These are phyloP conservation scores for Synodontis membranacea DNA, from an alignment of 2,113 vertebrate genomes.

Conservation along the genomic window DNA sequence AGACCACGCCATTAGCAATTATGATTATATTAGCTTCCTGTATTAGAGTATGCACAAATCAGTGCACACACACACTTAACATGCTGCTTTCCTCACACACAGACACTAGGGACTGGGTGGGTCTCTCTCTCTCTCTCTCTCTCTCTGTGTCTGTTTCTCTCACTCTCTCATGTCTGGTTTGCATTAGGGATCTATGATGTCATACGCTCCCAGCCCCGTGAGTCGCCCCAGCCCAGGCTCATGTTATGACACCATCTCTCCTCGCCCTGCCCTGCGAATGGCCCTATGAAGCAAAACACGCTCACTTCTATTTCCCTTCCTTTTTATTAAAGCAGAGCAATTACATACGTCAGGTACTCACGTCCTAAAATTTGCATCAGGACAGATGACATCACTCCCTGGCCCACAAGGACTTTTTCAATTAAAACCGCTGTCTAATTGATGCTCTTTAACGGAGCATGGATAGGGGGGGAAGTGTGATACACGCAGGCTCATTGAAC, in stretches of 20 bases:
- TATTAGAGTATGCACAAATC: neutral
- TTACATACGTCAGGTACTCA: neutral
- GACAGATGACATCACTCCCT: neutral
- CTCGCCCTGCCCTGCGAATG: neutral
- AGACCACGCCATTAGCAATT: neutral
- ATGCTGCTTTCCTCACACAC: neutral
- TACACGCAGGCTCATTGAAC: neutral
- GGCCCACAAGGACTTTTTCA: neutral
- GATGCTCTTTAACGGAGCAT: neutral
- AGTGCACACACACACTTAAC: neutral
- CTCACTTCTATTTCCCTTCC: neutral
- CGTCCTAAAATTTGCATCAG: neutral
- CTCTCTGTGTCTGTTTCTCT: neutral
- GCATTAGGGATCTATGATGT: constrained; percentile 51
- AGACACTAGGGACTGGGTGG: neutral
- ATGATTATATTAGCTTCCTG: neutral
- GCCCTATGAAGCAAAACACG: constrained; percentile 26
- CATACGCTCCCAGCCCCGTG: constrained; percentile 36
- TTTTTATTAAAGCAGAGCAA: neutral
- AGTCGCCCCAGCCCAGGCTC: constrained; percentile 10
- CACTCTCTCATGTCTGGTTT: constrained; percentile 37
- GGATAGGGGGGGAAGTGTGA: neutral
- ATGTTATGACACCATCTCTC: constrained; percentile 51
- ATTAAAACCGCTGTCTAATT: neutral
- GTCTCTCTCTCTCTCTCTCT: constrained; percentile 9